A percentile compares a stretch with the other conserved stretches of the same genome.
These are phyloP conservation scores for Proctacanthus coquilletti DNA, from an alignment of 1,140 invertebrate genomes.

Conservation along the genomic window DNA sequence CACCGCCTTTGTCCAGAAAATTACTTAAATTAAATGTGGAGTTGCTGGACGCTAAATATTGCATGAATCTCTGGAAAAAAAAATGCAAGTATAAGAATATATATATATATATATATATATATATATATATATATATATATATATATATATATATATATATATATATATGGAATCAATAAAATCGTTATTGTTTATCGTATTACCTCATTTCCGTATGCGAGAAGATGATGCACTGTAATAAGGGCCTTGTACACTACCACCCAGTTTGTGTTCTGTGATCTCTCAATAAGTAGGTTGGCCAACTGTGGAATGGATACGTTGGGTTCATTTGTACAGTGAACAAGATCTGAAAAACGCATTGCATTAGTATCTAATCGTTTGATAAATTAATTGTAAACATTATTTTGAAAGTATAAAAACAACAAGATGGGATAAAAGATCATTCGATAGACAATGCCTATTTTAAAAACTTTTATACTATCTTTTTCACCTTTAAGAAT, in stretches of 20 bases:
- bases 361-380: too few relatives aligned
- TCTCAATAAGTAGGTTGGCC: conserved; percentile 93
- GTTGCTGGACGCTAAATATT: conserved; percentile 98
- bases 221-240: conserved; percentile 96
- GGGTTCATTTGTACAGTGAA: conserved; percentile 98
- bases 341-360: conserved; percentile 92
- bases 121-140: background rate
- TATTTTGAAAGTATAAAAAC: too few relatives aligned
- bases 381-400: background rate
- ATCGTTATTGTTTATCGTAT: too few relatives aligned
- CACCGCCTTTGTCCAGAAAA: conserved; percentile 92
- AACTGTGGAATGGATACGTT: conserved; percentile 99
- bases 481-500: too few relatives aligned
- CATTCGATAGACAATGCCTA: too few relatives aligned
- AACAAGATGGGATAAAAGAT: too few relatives aligned
- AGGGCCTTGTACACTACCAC: conserved; percentile 97
- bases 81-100: conserved; percentile 5
- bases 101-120: background rate
- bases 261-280: conserved; percentile 96
- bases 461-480: too few relatives aligned
- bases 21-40: conserved; percentile 95
- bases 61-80: conserved; percentile 88
- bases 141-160: background rate
- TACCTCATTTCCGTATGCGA: conserved; percentile 99
- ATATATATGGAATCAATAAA: conserved; percentile 6